Conservation (phyloP, 2,888 invertebrate genomes). For the Xestia rhomboidea region DNA sequence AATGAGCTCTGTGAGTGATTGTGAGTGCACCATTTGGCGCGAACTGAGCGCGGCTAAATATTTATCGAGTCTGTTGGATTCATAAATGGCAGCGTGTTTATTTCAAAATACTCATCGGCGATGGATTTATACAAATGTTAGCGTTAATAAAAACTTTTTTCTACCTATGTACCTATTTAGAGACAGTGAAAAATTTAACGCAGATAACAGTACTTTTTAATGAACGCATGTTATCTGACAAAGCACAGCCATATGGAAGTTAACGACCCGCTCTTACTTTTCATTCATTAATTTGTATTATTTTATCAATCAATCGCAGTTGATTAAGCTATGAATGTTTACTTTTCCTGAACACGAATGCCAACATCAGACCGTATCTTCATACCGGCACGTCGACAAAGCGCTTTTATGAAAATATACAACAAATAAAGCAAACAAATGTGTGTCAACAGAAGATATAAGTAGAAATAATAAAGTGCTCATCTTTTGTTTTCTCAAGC, state of each 20-base stretch:
- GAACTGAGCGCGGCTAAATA: constrained; percentile 80
- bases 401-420: constrained; percentile 38
- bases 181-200: constrained; percentile 31
- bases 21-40: constrained; percentile 80
- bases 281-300: background rate
- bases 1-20: constrained; percentile 80
- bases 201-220: constrained; percentile 40
- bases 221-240: constrained; percentile 21
- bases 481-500: constrained; percentile 51
- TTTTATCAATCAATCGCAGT: constrained; percentile 15
- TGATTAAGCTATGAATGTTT: constrained; percentile 35
- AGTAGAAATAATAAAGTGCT: constrained; percentile 45
- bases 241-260: constrained; percentile 3
- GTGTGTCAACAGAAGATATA: constrained; percentile 27
- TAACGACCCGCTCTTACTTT: constrained; percentile 6
- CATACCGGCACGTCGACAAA: constrained; percentile 22
- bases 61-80: constrained; percentile 79
- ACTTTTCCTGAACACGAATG: constrained; percentile 9
- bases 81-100: constrained; percentile 74
- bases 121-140: constrained; percentile 44
- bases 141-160: constrained; percentile 16
- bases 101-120: constrained; percentile 47
- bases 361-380: constrained; percentile 7
- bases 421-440: constrained; percentile 31
- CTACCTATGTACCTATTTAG: background rate